A percentile compares a stretch with the other conserved stretches of the same genome.
phyloP scores from a whole-genome alignment of 2,888 invertebrate genomes.

The Hofmannophila pseudospretella region DNA sequence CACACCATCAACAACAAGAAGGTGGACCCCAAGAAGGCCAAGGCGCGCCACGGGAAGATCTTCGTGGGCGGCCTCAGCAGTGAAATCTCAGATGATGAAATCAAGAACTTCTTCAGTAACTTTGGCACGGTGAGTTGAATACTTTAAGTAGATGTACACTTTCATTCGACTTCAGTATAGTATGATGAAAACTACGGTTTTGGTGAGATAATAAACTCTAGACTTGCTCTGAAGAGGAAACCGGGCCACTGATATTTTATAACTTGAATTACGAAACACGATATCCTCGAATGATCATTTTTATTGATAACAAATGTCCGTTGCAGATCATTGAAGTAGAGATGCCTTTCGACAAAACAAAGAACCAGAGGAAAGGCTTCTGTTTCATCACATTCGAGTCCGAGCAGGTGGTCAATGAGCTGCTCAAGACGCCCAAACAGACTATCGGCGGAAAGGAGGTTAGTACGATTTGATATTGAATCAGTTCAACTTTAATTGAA shows the following conservation, averaged over 20 bases:
- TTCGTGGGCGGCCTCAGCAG: constrained; percentile 97
- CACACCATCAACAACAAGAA: constrained; percentile 97
- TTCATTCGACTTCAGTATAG: neutral
- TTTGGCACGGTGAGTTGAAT: constrained; percentile 89
- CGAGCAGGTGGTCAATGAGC: constrained; percentile 94
- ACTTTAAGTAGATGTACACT: no score
- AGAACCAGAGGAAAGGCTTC: constrained; percentile 97
- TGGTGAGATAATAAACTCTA: constrained; percentile 66
- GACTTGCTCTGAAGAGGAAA: constrained; percentile 54
- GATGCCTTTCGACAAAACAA: constrained; percentile 97
- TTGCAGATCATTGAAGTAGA: constrained; percentile 95
- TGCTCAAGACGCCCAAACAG: constrained; percentile 94
- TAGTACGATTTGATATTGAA: constrained; percentile 39
- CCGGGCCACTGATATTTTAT: constrained; percentile 65
- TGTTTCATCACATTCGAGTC: constrained; percentile 98
- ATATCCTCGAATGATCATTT: no score
- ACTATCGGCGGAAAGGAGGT: constrained; percentile 96
- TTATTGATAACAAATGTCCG: no score
- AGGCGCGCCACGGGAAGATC: constrained; percentile 96
- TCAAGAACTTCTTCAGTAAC: constrained; percentile 93
- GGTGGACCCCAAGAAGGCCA: constrained; percentile 97
- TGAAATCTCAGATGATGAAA: constrained; percentile 95
- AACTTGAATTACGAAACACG: neutral
- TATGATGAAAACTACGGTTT: constrained; percentile 70
- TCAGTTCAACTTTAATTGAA: no score